Base-by-base conservation (phyloP, 2,113 vertebrate genomes). In the Pica pica region DNA sequence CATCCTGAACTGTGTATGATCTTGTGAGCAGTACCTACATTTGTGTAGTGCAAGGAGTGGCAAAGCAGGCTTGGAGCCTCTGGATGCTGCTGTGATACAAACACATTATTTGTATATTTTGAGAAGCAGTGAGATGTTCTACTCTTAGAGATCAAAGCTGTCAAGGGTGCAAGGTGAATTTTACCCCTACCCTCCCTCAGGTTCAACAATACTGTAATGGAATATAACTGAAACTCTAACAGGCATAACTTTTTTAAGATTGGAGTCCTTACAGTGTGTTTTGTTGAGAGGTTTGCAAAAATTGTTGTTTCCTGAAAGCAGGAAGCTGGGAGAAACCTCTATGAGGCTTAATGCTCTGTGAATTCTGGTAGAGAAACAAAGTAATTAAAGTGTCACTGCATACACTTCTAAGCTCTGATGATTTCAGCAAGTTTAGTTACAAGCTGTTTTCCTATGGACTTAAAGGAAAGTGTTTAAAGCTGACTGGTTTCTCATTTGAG, bases 21-120 rank as follows among this genome's bases (percentile, higher is more conserved):
- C 22, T 71, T 91, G 49, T 56, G 35, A 35, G 27, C 33, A 47
- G 41, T 23, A 15, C 20, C 1, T 55, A 8, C 2, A 13, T 57
- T 37, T 63, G 0, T n/a, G 7, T 11, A n/a, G 41, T 19, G 50
- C 18, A 35, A 14, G 0, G 3, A 82, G 30, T 14, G 15, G 63
- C n/a, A n/a, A 28, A 83, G 65, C 13, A 24, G n/a, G 17, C 47
- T 35, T 52, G 41, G 17, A 18, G 14, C 47, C 16, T 35, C n/a
- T 61, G 63, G 17, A 8, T 90, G 46, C 44, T 69, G 42, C 57
- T 76, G 24, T 15, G 9, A n/a, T 85, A 83, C 18, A 28, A 59
- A 30, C 33, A 44, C 2, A 13, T 56, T 71, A 14, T 46, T 53
- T 46, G 10, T 31, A 1, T 80, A 9, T 15, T 77, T 83, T 16